A percentile compares a stretch with the other conserved stretches of the same genome.
These are phyloP conservation scores for Acrocephalus arundinaceus DNA, from an alignment of 2,113 vertebrate species.

Conservation along the genomic window DNA sequence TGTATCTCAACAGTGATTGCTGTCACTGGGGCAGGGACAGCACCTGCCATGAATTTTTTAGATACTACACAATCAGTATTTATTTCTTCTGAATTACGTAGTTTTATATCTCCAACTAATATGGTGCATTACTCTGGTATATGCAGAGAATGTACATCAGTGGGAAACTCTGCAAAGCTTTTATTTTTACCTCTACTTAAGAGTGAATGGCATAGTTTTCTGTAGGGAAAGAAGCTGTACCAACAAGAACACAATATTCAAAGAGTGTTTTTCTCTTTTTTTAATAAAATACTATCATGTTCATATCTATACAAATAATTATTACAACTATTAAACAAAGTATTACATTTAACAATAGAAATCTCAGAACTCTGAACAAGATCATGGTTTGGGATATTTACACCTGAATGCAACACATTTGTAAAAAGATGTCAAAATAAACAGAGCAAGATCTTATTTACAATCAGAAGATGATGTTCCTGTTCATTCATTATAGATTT, in stretches of 20 bases:
- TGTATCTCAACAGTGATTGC: background rate
- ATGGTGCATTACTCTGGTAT: background rate
- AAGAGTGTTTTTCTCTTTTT: slow-evolving; percentile 15
- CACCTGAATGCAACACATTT: slow-evolving; percentile 72
- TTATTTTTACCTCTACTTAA: background rate
- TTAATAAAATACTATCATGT: slow-evolving; percentile 84
- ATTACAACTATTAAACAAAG: slow-evolving; percentile 82
- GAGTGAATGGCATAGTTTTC: background rate
- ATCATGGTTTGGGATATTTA: slow-evolving; percentile 77
- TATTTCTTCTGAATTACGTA: background rate
- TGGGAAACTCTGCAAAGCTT: background rate
- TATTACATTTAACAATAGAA: slow-evolving; percentile 82
- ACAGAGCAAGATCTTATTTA: slow-evolving; percentile 76
- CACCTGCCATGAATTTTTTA: background rate
- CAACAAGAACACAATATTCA: background rate
- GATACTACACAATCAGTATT: background rate
- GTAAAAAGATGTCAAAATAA: slow-evolving; percentile 83
- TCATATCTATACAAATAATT: slow-evolving; percentile 82
- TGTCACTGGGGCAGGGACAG: background rate
- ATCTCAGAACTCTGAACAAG: slow-evolving; percentile 78
- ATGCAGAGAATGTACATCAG: background rate
- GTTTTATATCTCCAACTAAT: background rate
- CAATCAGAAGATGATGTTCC: slow-evolving; percentile 68
- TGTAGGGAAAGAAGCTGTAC: background rate
- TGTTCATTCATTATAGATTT: slow-evolving; percentile 69